These are phyloP conservation scores for Eilema caniola DNA, from an alignment of 2,888 invertebrate species.

Conservation along the genomic window DNA sequence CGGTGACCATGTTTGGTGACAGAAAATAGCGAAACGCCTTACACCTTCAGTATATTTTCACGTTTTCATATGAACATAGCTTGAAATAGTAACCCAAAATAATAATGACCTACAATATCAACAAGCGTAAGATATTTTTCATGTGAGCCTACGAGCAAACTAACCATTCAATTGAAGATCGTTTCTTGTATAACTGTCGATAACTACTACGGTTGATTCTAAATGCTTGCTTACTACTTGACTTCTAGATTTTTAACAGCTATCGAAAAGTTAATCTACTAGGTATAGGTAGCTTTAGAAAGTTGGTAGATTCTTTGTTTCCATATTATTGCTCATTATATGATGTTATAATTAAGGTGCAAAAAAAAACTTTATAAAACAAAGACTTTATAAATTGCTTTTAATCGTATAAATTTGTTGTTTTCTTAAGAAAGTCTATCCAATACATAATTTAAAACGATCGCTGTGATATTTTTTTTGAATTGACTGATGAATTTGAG, in stretches of 20 bases:
- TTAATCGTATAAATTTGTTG: slow-evolving; percentile 43
- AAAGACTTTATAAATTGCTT: slow-evolving; percentile 38
- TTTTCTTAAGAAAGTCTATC: slow-evolving; percentile 48
- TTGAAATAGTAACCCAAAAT: no score
- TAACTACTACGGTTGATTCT: not conserved
- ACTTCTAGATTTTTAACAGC: not conserved
- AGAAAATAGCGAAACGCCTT: not conserved
- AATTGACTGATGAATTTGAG: slow-evolving; percentile 71
- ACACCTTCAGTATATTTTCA: not conserved
- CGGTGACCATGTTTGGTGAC: not conserved
- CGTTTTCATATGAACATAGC: not conserved
- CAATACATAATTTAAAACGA: slow-evolving; percentile 39
- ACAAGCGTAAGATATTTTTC: no score
- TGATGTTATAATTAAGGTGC: slow-evolving; percentile 19
- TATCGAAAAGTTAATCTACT: not conserved
- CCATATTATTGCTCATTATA: slow-evolving; percentile 41
- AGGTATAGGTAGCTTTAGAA: not conserved
- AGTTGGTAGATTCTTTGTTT: not conserved
- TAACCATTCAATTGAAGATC: not conserved
- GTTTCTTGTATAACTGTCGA: not conserved
- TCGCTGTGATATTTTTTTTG: slow-evolving; percentile 76
- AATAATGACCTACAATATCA: no score
- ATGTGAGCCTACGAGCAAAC: not conserved
- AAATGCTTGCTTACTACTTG: not conserved
- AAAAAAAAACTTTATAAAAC: slow-evolving; percentile 39